phyloP scores from a whole-genome alignment of 2,113 vertebrate genomes.

The Phalacrocorax carbo region DNA sequence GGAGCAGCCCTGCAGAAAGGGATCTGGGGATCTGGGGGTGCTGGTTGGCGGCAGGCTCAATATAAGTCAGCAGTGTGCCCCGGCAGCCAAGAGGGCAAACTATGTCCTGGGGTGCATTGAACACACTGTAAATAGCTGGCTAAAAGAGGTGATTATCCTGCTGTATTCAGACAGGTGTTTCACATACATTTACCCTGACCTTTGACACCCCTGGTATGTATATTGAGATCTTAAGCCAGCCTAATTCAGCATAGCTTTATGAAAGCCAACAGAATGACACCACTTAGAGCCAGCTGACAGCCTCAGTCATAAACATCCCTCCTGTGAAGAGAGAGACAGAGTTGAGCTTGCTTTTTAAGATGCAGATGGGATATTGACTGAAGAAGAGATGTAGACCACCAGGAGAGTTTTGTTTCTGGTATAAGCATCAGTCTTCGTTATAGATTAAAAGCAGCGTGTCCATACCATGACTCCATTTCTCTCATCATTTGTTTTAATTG shows the following conservation, averaged over 20 bases:
- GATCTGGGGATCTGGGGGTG: too few species aligned
- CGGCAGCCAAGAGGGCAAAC: not conserved
- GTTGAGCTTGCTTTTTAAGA: not conserved
- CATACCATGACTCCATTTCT: not conserved
- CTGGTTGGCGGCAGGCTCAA: not conserved
- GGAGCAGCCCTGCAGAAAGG: not conserved
- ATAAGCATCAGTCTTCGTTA: not conserved
- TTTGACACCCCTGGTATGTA: not conserved
- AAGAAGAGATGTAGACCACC: conserved; percentile 21
- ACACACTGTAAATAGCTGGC: fast-evolving
- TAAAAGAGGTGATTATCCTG: not conserved
- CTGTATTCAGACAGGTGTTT: conserved; percentile 16
- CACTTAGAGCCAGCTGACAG: not conserved
- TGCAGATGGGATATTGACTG: not conserved
- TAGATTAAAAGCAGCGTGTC: not conserved
- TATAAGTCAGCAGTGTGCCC: not conserved
- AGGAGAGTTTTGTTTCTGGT: not conserved
- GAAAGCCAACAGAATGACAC: not conserved
- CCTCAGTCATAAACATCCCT: not conserved
- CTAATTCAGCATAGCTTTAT: not conserved
- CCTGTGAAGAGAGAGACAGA: not conserved
- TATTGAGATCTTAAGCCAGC: not conserved
- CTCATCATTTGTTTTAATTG: conserved; percentile 24
- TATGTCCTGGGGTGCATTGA: not conserved
- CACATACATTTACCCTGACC: not conserved